Evolutionary conservation across 35 echinoderm and acorn worm species (phyloP), one percentile per base, ranked within the genome.

Genomic region (Acanthaster planci): DNA sequence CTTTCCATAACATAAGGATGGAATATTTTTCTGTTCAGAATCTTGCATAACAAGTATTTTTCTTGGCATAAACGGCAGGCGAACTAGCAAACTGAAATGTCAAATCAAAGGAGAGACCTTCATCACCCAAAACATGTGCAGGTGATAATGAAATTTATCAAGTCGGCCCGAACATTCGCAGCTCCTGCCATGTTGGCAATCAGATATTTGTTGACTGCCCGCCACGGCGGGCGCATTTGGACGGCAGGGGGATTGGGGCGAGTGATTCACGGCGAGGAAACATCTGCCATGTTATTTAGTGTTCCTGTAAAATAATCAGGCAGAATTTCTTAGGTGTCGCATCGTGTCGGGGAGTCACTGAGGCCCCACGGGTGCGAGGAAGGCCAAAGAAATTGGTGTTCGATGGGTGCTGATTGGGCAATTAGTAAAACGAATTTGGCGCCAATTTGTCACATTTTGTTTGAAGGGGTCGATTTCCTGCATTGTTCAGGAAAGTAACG

Each of bases 121-220:
- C 18, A 26, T 6, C 3, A 3, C 23, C 19, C 14, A 23, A 34
- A 72, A 34, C 26, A 72, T 72, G 64, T 36, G 29, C 26, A 72
- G 64, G 64, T 72, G 64, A 72, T 72, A 72, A 72, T 72, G 64
- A 6, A 72, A 72, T 72, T 72, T 72, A 34, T 72, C 64, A 72
- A 72, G 10, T 26, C 23, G 14, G 23, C 18, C 64, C 26, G 64
- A 72, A 29, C 64, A 35, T 30, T 36, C 14, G 34, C 14, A 72
- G 23, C 64, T 72, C n/a, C 3, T 12, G 42, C 42, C 42, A 47
- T 47, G 42, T 47, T 47, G 42, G 42, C 12, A n/a, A 47, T 47
- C 42, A 12, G 4, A 6, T 47, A 12, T 12, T 12, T 47, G 4
- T 47, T 47, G 42, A 47, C 42, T 47, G 42, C 42, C 42, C 42